Evolutionary conservation across 1,140 invertebrate species (phyloP).

Genomic region (Thaumatotibia leucotreta): DNA sequence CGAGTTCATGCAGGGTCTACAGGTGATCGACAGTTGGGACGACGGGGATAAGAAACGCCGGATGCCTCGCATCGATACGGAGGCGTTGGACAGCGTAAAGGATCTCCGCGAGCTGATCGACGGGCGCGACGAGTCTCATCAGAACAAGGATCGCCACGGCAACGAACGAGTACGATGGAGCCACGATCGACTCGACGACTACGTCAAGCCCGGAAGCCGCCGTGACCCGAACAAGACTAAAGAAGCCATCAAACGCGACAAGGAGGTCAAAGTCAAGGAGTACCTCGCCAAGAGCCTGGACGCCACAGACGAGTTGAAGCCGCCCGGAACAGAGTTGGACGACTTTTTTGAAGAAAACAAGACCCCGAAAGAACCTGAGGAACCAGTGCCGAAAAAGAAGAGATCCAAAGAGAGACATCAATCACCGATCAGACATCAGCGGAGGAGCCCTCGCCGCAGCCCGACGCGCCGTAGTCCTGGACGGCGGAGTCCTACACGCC

Average conservation of each 20-base stretch:
- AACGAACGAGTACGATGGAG: constrained; percentile 13
- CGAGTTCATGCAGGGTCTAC: constrained; percentile 65
- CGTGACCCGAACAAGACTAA: constrained; percentile 63
- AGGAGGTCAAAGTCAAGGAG: constrained; percentile 64
- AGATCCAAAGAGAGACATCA: neutral
- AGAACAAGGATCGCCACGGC: constrained; percentile 12
- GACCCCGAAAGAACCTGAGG: constrained; percentile 14
- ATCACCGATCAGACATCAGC: neutral
- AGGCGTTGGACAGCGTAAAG: constrained; percentile 35
- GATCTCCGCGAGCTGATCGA: constrained; percentile 52
- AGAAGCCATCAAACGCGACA: constrained; percentile 61
- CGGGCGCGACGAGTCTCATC: constrained; percentile 18
- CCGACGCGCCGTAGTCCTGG: neutral
- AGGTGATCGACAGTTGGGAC: constrained; percentile 65
- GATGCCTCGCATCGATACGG: constrained; percentile 24
- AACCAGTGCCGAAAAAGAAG: neutral
- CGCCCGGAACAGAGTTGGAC: constrained; percentile 65
- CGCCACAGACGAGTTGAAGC: constrained; percentile 47
- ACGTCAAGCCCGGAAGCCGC: constrained; percentile 58
- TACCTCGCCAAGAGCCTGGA: constrained; percentile 58
- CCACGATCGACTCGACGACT: constrained; percentile 38
- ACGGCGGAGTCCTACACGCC: neutral
- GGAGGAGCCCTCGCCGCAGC: neutral
- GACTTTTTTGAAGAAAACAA: constrained; percentile 47
- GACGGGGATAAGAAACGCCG: constrained; percentile 28